Evolutionary conservation across 1,140 invertebrate genomes (phyloP), one percentile per base, ranked within the genome.

Genomic region (Pseudachorutes palmiensis): DNA sequence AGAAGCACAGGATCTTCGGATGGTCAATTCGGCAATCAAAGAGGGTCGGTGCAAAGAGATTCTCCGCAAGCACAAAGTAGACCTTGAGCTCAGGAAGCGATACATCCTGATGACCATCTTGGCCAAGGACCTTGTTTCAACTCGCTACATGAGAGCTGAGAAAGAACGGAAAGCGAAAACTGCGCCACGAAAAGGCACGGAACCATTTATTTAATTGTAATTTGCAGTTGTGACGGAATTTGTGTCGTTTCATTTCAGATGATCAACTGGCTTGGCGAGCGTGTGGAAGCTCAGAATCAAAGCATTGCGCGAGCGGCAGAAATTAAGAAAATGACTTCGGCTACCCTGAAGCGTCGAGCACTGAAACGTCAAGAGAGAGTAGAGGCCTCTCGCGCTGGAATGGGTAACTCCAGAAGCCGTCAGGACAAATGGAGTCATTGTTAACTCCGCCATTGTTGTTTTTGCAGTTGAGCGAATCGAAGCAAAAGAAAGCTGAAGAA

Each of bases 391-490:
- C 12, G 51, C 5, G 51, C 51, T 55, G 24, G 51, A 5, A 55
- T 55, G 12, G 12, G 51, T 55, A 55, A 19, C 5, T 55, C 3
- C 3, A 12, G 24, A 55, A 55, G 24, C 5, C 24, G 51, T 5
- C 51, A 26, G 51, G 5, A 55, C 24, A 55, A 12, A 24, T 55
- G 9, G 9, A 19, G 24, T 14, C 9, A 19, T 55, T 55, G 12
- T 55, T 14, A 55, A 55, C 9, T 16, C 24, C 24, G 14, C 5
- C 9, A 19, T 55, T 55, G 24, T 5, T n/a, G 28, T 9, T 36
- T 9, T 59, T 65, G 14, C 33, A 66, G 65, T 48, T 41, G 28
- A 9, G 19, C 1, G 31, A 26, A 66, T 60, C 14, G 57, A 59
- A 29, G 32, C 57, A 14, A n/a, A 57, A 19, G 31, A n/a, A 41